These are phyloP conservation scores for Carassius gibelio DNA, from an alignment of 2,113 vertebrate species.

Conservation along the genomic window DNA sequence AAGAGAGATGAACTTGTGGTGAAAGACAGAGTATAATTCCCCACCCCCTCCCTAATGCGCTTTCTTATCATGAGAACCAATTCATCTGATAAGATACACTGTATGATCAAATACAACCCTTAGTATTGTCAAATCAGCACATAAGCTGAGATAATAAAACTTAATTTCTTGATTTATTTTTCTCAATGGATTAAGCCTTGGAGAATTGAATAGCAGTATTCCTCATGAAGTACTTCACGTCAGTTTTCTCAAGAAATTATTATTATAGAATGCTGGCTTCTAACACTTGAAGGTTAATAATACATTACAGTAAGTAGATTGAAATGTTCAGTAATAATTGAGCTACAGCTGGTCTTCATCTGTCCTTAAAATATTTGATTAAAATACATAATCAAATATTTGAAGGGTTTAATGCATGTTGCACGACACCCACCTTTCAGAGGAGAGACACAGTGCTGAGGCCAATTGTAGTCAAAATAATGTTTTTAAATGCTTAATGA, in stretches of 20 bases:
- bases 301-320: not conserved
- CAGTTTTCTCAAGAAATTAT: not conserved
- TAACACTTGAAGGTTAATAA: no score
- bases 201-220: no score
- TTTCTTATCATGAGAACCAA: conserved; percentile 67
- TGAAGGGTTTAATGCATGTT: not conserved
- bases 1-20: conserved; percentile 81
- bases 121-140: no score
- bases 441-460: not conserved
- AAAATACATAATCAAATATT: no score
- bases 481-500: not conserved
- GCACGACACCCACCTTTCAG: not conserved
- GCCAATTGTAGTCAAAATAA: not conserved
- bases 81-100: conserved; percentile 63
- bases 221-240: no score
- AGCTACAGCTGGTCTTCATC: not conserved
- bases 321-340: not conserved
- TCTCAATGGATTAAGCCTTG: no score
- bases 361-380: no score
- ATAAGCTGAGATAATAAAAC: not conserved
- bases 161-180: no score
- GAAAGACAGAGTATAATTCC: conserved; percentile 79
- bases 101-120: not conserved
- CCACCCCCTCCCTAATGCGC: conserved; percentile 46
- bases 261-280: not conserved